These are phyloP conservation scores for Theocolax elegans DNA, from an alignment of 1,140 invertebrate genomes.

Conservation along the genomic window DNA sequence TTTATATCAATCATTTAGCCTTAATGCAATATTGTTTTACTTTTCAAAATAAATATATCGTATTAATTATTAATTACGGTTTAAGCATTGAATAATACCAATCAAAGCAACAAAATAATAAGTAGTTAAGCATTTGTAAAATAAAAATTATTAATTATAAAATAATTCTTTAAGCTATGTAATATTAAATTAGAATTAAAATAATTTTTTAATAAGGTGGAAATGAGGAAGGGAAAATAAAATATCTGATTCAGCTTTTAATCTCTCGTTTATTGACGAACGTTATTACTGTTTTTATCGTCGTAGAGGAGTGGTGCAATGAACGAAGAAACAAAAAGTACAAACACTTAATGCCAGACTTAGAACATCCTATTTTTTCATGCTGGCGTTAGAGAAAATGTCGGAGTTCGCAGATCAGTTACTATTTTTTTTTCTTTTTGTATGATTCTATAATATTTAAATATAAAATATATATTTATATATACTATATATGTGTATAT, in stretches of 20 bases:
- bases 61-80: no score
- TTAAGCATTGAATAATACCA: no score
- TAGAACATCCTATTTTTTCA: slow-evolving; percentile 53
- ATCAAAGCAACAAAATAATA: no score
- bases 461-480: slow-evolving; percentile 64
- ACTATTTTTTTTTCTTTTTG: slow-evolving; percentile 42
- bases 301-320: slow-evolving; percentile 52
- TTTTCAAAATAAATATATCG: no score
- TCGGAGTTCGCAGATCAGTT: slow-evolving; percentile 54
- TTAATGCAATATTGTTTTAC: no score
- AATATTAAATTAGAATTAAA: no score
- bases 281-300: slow-evolving; percentile 53
- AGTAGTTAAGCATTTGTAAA: no score
- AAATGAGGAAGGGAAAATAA: not conserved
- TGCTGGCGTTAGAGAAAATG: slow-evolving; percentile 53
- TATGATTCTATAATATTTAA: slow-evolving; percentile 48
- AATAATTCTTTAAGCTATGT: no score
- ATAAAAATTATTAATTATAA: no score
- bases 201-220: no score
- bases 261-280: slow-evolving; percentile 51
- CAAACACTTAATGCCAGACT: slow-evolving; percentile 54
- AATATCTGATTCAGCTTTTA: slow-evolving; percentile 7
- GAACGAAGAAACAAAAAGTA: slow-evolving; percentile 50
- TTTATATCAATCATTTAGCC: no score
- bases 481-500: slow-evolving; percentile 58